Conservation (phyloP, 1,140 invertebrate species). For the Trichonephila inaurata region DNA sequence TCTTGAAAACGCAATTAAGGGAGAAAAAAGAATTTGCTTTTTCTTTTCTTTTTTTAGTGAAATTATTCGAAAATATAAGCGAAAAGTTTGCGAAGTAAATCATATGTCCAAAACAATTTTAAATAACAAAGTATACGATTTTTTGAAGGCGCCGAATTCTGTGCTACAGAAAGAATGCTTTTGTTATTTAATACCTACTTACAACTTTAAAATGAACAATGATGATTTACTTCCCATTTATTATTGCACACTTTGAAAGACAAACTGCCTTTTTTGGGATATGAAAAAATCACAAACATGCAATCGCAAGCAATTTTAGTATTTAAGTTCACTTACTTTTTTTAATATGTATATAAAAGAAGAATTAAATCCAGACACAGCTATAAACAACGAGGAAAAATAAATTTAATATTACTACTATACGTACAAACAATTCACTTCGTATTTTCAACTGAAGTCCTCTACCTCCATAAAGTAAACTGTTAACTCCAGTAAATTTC, state of each 20-base stretch:
- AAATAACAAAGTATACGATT: neutral
- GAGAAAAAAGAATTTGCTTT: neutral
- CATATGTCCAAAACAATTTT: neutral
- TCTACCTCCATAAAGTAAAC: no score
- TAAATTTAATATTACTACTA: no score
- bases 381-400: no score
- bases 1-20: neutral
- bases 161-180: neutral
- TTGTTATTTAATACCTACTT: neutral
- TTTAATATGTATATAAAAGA: no score
- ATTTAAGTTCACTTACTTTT: no score
- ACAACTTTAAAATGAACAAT: neutral
- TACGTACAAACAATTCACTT: no score
- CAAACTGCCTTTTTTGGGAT: neutral
- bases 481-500: no score
- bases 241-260: neutral
- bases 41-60: neutral
- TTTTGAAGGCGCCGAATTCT: neutral
- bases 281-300: no score
- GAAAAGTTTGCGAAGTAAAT: neutral
- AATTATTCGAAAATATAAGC: neutral
- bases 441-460: no score
- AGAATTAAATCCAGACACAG: no score
- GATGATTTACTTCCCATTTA: neutral
- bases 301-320: no score